These are phyloP conservation scores for Chrysina gloriosa DNA, from an alignment of 2,888 invertebrate genomes.

Conservation along the genomic window DNA sequence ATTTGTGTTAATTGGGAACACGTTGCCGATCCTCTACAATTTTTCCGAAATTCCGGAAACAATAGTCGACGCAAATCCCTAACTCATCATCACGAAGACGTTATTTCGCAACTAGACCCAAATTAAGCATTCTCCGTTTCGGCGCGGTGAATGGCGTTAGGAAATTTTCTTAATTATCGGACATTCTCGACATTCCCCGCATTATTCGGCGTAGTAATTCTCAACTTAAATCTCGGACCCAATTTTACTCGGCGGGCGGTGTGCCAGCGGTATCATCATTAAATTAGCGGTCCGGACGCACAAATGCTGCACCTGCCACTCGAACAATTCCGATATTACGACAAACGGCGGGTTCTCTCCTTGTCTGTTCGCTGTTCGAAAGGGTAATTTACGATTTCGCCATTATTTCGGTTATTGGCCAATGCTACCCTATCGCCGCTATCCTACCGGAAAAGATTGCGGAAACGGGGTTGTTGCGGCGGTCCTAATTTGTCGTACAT, in stretches of 20 bases:
- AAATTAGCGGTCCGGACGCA: conserved; percentile 14
- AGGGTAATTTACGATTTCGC: conserved; percentile 15
- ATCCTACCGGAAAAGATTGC: not conserved
- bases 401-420: conserved; percentile 23
- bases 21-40: not conserved
- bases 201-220: conserved; percentile 24
- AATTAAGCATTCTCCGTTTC: conserved; percentile 25
- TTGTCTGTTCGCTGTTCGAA: conserved; percentile 7
- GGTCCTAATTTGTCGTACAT: conserved; percentile 15
- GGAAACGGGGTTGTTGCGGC: conserved; percentile 10
- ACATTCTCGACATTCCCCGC: conserved; percentile 18
- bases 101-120: conserved; percentile 7
- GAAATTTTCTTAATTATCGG: conserved; percentile 35
- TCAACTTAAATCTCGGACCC: conserved; percentile 21
- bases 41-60: not conserved
- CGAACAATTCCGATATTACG: conserved; percentile 27
- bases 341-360: conserved; percentile 2
- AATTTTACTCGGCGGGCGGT: conserved; percentile 7
- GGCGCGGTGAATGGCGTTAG: conserved; percentile 7
- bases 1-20: no score
- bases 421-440: not conserved
- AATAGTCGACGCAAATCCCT: no score
- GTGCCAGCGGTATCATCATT: conserved; percentile 12
- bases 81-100: not conserved
- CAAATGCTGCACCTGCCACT: conserved; percentile 33